Evolutionary conservation across 2,113 vertebrate species (phyloP).

Genomic region (Grallaria varia): DNA sequence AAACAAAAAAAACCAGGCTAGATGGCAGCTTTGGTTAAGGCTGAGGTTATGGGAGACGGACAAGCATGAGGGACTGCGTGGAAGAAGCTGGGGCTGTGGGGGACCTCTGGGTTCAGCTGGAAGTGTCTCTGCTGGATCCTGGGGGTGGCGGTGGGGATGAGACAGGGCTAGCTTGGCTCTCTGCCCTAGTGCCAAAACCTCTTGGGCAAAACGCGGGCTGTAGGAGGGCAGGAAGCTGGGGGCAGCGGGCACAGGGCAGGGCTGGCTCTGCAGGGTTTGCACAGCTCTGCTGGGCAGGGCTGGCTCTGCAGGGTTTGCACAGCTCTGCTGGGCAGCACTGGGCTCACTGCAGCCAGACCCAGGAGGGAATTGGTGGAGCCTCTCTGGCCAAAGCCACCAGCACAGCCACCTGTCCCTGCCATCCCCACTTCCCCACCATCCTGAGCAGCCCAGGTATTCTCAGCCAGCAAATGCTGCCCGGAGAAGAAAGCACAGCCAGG

Average conservation of each 20-base stretch:
- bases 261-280: not conserved
- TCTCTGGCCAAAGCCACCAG: not conserved
- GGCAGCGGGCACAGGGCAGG: accelerated
- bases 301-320: not conserved
- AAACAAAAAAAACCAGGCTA: not conserved
- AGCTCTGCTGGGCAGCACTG: not conserved
- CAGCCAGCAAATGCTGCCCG: not conserved
- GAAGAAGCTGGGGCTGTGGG: not conserved
- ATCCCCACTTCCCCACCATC: not conserved
- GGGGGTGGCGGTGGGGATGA: accelerated
- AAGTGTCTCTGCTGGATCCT: not conserved
- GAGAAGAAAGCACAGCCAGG: not conserved
- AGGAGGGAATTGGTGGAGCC: accelerated
- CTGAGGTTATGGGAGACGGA: not conserved
- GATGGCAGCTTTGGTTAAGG: conserved; percentile 54
- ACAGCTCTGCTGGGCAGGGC: not conserved
- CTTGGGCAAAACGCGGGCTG: not conserved
- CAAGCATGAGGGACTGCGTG: accelerated
- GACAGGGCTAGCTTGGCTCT: not conserved
- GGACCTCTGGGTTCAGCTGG: not conserved
- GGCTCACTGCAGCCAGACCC: not conserved
- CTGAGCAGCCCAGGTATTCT: not conserved
- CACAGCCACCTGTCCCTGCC: accelerated
- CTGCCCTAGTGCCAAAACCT: not conserved
- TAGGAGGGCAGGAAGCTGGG: not conserved